Evolutionary conservation across 1,140 invertebrate species (phyloP).

Genomic region (Bactericera cockerelli): DNA sequence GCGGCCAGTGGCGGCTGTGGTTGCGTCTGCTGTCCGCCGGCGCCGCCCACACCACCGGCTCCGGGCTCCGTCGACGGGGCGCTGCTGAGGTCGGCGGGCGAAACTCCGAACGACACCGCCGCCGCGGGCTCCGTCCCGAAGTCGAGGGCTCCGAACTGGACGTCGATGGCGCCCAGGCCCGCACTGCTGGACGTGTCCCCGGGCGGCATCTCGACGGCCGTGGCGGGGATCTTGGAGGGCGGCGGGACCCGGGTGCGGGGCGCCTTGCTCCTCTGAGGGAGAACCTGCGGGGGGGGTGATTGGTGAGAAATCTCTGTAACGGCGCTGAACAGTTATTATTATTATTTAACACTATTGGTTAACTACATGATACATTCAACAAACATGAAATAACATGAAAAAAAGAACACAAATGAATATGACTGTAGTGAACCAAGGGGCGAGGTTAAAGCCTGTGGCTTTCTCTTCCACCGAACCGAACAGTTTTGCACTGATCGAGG

Average conservation of each 20-base stretch:
- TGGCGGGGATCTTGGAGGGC: constrained; percentile 85
- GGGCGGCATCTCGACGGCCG: constrained; percentile 87
- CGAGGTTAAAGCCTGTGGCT: too few relatives aligned
- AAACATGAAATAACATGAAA: too few relatives aligned
- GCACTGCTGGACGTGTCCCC: constrained; percentile 55
- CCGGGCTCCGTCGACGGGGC: constrained; percentile 26
- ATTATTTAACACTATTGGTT: too few relatives aligned
- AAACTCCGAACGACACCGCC: constrained; percentile 17
- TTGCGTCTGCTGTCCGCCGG: constrained; percentile 24
- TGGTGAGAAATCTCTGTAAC: not conserved
- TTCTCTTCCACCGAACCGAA: too few relatives aligned
- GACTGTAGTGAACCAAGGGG: too few relatives aligned
- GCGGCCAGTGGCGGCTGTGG: too few relatives aligned
- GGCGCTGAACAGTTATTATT: not conserved
- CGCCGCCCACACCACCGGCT: constrained; percentile 17
- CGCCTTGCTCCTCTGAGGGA: constrained; percentile 43
- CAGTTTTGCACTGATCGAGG: not conserved
- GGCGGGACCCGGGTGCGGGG: constrained; percentile 71
- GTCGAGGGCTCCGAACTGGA: constrained; percentile 85
- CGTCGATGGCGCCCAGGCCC: constrained; percentile 64
- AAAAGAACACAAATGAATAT: constrained; percentile 4
- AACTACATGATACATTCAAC: too few relatives aligned
- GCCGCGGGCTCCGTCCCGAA: constrained; percentile 50
- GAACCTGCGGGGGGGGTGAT: constrained; percentile 4
- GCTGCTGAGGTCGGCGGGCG: constrained; percentile 31